A percentile compares a stretch with the other conserved stretches of the same genome.
These are phyloP conservation scores for Drosophila percnosoma DNA, from an alignment of 2,888 invertebrate species.

Conservation along the genomic window DNA sequence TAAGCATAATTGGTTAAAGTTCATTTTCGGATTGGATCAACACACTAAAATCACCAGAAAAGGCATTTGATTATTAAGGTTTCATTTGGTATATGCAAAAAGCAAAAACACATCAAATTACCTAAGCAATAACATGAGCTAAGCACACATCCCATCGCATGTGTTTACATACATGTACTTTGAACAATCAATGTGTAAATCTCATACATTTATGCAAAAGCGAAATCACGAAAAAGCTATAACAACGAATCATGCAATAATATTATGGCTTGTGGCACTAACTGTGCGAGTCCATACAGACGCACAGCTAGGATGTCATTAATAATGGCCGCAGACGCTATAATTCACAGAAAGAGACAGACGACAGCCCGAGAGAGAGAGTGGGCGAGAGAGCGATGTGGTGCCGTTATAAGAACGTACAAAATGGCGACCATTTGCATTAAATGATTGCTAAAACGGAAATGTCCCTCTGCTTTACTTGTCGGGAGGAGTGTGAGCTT, in stretches of 20 bases:
- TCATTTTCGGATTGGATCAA: background rate
- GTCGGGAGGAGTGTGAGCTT: constrained; percentile 23
- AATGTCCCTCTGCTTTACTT: constrained; percentile 27
- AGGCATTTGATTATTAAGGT: background rate
- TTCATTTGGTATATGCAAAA: background rate
- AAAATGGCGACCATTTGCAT: constrained; percentile 79
- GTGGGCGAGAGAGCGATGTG: constrained; percentile 8
- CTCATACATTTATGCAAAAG: constrained; percentile 72
- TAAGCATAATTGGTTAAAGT: background rate
- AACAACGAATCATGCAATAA: constrained; percentile 77
- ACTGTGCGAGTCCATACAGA: constrained; percentile 51
- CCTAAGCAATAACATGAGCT: constrained; percentile 11
- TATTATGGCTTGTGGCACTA: constrained; percentile 63
- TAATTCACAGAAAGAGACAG: constrained; percentile 48
- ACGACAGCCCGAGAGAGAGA: constrained; percentile 12
- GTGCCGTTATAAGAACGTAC: constrained; percentile 63
- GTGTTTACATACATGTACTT: constrained; percentile 62
- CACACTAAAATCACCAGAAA: background rate
- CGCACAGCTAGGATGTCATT: constrained; percentile 57
- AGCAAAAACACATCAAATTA: background rate
- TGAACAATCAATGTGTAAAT: constrained; percentile 60
- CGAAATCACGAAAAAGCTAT: constrained; percentile 69
- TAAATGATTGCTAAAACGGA: constrained; percentile 77
- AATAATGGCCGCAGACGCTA: constrained; percentile 68
- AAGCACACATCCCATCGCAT: constrained; percentile 21